Conservation (phyloP, 2,888 invertebrate species). For the Lasioglossum malachurum region DNA sequence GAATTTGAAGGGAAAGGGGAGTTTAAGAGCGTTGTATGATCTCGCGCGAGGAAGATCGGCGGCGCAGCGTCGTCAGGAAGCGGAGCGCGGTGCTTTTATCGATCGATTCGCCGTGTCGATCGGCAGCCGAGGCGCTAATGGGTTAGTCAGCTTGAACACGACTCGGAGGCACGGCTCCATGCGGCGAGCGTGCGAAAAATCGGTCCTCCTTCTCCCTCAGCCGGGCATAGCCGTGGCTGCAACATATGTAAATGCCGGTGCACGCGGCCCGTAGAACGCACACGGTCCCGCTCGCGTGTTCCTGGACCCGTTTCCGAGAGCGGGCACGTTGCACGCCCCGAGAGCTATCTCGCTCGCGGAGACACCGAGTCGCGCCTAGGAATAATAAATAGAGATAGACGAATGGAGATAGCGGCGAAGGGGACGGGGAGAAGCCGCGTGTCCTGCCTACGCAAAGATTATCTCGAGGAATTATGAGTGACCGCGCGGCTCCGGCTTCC, state of each 20-base stretch:
- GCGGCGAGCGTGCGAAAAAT: slow-evolving; percentile 65
- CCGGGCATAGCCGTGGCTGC: slow-evolving; percentile 30
- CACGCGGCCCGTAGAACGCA: slow-evolving; percentile 40
- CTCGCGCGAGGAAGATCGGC: neutral
- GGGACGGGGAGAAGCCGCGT: slow-evolving; percentile 68
- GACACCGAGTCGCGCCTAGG: slow-evolving; percentile 73
- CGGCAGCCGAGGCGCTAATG: slow-evolving; percentile 72
- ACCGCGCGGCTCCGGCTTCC: slow-evolving; percentile 75
- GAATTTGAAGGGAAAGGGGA: neutral
- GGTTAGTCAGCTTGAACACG: slow-evolving; percentile 69
- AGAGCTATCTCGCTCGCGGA: slow-evolving; percentile 60
- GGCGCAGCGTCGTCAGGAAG: slow-evolving; percentile 48
- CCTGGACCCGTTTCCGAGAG: slow-evolving; percentile 36
- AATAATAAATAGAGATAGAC: slow-evolving; percentile 83
- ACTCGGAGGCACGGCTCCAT: slow-evolving; percentile 46
- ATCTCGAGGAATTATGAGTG: slow-evolving; percentile 82
- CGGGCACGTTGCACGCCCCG: slow-evolving; percentile 24
- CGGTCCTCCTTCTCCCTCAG: slow-evolving; percentile 7
- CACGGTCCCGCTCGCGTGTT: slow-evolving; percentile 43
- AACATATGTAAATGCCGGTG: slow-evolving; percentile 56
- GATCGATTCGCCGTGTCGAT: slow-evolving; percentile 72
- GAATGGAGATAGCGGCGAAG: slow-evolving; percentile 71
- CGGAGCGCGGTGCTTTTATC: slow-evolving; percentile 66
- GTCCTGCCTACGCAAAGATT: slow-evolving; percentile 81
- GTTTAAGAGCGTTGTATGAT: neutral